Evolutionary conservation across 2,797 vertebrate species (phyloP).

Genomic region (Helostoma temminkii): DNA sequence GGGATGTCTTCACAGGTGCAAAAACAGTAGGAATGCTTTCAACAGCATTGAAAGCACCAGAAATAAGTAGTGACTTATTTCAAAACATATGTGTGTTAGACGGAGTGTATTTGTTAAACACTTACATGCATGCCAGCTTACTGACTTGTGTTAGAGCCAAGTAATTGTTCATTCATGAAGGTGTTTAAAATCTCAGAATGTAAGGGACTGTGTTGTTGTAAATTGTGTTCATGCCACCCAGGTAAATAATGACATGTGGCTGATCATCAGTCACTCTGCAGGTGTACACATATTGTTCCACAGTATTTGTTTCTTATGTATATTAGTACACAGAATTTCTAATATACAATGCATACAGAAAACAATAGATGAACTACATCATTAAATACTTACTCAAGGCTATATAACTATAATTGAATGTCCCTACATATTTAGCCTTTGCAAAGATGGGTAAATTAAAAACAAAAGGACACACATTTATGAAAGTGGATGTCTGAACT

Average conservation of each 20-base stretch:
- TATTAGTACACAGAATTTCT: slow-evolving; percentile 12
- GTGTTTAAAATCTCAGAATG: slow-evolving; percentile 1
- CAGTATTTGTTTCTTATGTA: slow-evolving; percentile 2
- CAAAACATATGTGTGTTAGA: slow-evolving; percentile 66
- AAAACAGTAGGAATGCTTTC: slow-evolving; percentile 84
- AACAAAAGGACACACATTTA: slow-evolving; percentile 2
- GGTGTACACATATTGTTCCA: not conserved
- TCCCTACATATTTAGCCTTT: slow-evolving; percentile 10
- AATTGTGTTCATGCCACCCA: slow-evolving; percentile 2
- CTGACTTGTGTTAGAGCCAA: not conserved
- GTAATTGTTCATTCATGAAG: not conserved
- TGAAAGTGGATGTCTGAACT: not conserved
- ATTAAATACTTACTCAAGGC: slow-evolving; percentile 33
- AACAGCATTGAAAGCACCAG: slow-evolving; percentile 83
- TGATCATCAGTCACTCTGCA: not conserved
- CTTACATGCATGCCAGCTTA: not conserved
- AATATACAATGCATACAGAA: slow-evolving; percentile 6
- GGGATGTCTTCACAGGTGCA: slow-evolving; percentile 71
- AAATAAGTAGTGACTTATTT: slow-evolving; percentile 88
- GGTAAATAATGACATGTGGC: not conserved
- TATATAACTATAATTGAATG: slow-evolving; percentile 21
- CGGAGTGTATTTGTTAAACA: slow-evolving; percentile 5
- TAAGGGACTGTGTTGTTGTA: not conserved
- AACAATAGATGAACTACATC: slow-evolving; percentile 12
- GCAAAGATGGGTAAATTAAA: not conserved